Evolutionary conservation across 53 echinoderm and acorn worm genomes (phyloP).

Genomic region (Apostichopus leukothele): DNA sequence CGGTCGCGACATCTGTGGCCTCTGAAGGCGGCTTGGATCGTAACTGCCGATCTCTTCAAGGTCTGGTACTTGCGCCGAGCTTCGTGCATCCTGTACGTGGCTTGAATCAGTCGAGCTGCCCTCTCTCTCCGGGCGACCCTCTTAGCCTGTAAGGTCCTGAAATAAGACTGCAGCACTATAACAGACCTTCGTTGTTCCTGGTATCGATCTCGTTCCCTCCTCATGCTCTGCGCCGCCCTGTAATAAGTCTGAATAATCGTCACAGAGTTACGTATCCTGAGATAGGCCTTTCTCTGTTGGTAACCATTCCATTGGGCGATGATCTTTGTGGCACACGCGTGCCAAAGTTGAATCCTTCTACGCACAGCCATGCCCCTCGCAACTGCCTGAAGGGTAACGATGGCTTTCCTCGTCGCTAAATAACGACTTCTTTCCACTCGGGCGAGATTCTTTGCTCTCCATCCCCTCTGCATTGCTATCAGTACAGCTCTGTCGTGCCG

Average conservation of each 20-base stretch:
- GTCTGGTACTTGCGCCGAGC: slow-evolving; percentile 42
- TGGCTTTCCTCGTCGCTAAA: slow-evolving; percentile 48
- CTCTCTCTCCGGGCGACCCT: slow-evolving; percentile 56
- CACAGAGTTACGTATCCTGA: slow-evolving; percentile 26
- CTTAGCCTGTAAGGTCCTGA: slow-evolving; percentile 55
- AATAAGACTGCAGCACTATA: slow-evolving; percentile 54
- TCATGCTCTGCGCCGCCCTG: slow-evolving; percentile 45
- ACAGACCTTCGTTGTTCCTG: slow-evolving; percentile 55
- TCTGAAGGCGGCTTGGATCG: slow-evolving; percentile 63
- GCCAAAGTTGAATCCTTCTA: slow-evolving; percentile 39
- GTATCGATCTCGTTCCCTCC: slow-evolving; percentile 23
- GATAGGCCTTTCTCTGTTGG: slow-evolving; percentile 48
- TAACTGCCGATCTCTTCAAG: slow-evolving; percentile 58
- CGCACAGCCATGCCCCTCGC: slow-evolving; percentile 58
- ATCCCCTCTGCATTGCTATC: slow-evolving; percentile 57
- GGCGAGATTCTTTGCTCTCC: slow-evolving; percentile 57
- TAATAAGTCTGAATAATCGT: slow-evolving; percentile 53
- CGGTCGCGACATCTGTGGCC: slow-evolving; percentile 44
- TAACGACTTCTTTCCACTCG: slow-evolving; percentile 44
- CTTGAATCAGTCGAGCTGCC: slow-evolving; percentile 79
- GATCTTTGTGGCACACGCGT: slow-evolving; percentile 61
- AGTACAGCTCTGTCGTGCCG: slow-evolving; percentile 36
- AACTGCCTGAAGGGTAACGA: slow-evolving; percentile 67
- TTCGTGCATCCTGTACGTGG: slow-evolving; percentile 63
- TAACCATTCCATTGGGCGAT: slow-evolving; percentile 53